A percentile compares a stretch with the other conserved stretches of the same genome.
Evolutionary conservation across 1,140 invertebrate species (phyloP).

Genomic region (Scylla paramamosain): DNA sequence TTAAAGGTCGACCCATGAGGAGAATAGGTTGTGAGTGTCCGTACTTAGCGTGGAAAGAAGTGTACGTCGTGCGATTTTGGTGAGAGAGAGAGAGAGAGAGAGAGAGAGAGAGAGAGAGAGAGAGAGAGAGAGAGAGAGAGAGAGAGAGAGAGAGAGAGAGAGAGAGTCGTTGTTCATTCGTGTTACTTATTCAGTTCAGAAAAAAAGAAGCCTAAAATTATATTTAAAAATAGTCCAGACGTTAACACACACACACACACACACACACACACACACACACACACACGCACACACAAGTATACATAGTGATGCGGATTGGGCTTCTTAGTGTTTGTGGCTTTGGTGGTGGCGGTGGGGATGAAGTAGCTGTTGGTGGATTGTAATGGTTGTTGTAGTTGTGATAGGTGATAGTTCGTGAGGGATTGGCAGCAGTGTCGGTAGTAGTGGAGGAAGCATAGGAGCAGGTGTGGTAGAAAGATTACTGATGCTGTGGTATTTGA

Average conservation of each 20-base stretch:
- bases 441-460: background rate
- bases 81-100: too few species aligned
- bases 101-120: too few species aligned
- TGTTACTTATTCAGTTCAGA: background rate
- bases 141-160: slow-evolving; percentile 39
- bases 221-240: too few species aligned
- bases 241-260: too few species aligned
- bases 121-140: slow-evolving; percentile 45
- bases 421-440: background rate
- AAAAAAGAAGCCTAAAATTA: too few species aligned
- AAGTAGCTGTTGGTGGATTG: too few species aligned
- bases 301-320: background rate
- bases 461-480: background rate
- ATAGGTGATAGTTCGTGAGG: background rate
- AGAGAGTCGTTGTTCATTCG: background rate
- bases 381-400: too few species aligned
- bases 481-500: background rate
- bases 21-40: background rate
- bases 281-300: too few species aligned
- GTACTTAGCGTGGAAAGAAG: too few species aligned
- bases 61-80: too few species aligned
- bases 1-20: background rate
- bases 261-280: too few species aligned
- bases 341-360: background rate
- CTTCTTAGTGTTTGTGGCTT: background rate